Conservation (phyloP, 2,797 vertebrate genomes). For the Melanotaenia nigrans region DNA sequence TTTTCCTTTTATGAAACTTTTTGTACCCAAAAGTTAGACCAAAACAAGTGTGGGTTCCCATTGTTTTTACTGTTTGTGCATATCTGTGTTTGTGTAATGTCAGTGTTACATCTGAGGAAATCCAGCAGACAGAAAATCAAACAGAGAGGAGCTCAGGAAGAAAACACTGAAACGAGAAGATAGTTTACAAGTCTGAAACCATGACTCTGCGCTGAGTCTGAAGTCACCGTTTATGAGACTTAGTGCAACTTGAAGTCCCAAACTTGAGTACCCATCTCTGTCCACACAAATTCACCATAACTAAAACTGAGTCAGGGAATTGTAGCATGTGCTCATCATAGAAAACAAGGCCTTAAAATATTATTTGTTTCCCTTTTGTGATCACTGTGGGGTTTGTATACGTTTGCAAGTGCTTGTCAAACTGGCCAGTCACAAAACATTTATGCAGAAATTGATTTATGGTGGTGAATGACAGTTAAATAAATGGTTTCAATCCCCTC, state of each 20-base stretch:
- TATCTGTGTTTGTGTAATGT: not conserved
- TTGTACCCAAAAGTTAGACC: not conserved
- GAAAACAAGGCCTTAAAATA: not conserved
- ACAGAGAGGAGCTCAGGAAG: not conserved
- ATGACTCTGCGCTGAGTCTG: not conserved
- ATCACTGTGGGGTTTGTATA: not conserved
- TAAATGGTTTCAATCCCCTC: constrained; percentile 3
- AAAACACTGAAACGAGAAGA: not conserved
- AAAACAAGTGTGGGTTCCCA: not conserved
- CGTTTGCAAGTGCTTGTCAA: not conserved
- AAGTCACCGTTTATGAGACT: not conserved
- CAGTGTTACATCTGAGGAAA: too few species aligned
- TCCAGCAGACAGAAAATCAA: too few species aligned
- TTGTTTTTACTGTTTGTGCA: not conserved
- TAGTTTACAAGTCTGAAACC: not conserved
- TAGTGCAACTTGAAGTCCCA: not conserved
- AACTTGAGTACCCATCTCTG: not conserved
- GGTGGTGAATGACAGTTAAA: not conserved
- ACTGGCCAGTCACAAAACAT: not conserved
- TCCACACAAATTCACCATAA: not conserved
- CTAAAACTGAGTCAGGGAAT: not conserved
- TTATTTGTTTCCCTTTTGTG: not conserved
- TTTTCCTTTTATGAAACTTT: not conserved
- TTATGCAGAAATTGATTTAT: not conserved
- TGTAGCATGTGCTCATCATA: not conserved